Evolutionary conservation across 2,113 vertebrate genomes (phyloP).

Genomic region (Lepus americanus): DNA sequence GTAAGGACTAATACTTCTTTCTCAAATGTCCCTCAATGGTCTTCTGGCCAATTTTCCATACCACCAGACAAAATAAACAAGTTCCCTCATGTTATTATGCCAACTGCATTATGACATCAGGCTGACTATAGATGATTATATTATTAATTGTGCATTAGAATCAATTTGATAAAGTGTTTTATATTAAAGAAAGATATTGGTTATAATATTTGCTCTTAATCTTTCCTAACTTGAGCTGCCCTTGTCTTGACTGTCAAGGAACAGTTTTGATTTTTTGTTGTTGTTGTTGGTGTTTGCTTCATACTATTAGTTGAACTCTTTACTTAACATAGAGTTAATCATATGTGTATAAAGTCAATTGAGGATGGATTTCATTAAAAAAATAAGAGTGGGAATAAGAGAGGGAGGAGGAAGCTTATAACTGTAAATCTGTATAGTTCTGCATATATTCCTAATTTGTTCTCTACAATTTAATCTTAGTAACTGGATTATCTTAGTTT

Average conservation of each 20-base stretch:
- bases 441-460: not conserved
- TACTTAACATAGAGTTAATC: no score
- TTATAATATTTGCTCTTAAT: not conserved
- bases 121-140: not conserved
- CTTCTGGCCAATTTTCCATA: not conserved
- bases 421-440: no score
- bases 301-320: no score
- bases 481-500: conserved; percentile 28
- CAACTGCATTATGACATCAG: not conserved
- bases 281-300: no score
- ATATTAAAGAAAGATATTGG: not conserved
- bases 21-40: not conserved
- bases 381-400: no score
- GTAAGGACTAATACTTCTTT: not conserved
- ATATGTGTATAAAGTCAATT: no score
- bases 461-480: not conserved
- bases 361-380: no score
- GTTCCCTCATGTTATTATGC: not conserved
- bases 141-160: not conserved
- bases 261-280: no score
- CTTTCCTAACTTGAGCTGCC: not conserved
- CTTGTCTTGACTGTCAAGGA: no score
- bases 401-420: no score
- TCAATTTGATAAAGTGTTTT: conserved; percentile 5
- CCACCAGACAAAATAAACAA: not conserved